phyloP scores from a whole-genome alignment of 1,140 invertebrate genomes.

The Melitaea cinxia region DNA sequence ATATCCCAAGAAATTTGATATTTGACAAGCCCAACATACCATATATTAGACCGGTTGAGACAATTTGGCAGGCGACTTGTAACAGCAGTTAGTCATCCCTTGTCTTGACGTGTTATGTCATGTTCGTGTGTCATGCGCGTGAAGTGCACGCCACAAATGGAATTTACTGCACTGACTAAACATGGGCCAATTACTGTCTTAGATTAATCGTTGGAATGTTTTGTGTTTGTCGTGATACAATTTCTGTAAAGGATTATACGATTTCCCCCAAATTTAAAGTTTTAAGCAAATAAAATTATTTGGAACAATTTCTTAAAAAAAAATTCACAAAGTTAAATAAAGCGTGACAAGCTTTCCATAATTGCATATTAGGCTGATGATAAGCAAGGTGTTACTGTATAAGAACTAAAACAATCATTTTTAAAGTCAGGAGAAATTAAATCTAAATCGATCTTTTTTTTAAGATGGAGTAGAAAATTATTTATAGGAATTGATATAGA shows the following conservation, averaged over 20 bases:
- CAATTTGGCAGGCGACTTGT: conserved; percentile 16
- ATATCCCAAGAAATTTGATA: neutral
- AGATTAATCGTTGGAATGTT: neutral
- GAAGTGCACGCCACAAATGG: conserved; percentile 10
- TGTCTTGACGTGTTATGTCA: conserved; percentile 12
- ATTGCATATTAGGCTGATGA: no score
- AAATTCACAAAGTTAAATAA: no score
- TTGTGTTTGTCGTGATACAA: neutral
- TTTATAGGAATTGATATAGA: no score
- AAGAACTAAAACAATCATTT: no score
- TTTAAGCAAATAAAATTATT: no score
- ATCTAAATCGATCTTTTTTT: no score
- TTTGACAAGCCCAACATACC: neutral
- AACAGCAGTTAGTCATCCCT: conserved; percentile 19
- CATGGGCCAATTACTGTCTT: neutral
- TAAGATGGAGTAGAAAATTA: no score
- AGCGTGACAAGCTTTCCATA: no score
- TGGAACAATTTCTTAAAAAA: no score
- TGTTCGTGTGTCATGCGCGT: conserved; percentile 10
- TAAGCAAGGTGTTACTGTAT: no score
- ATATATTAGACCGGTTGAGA: conserved; percentile 17
- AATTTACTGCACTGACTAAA: conserved; percentile 8
- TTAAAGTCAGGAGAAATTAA: no score
- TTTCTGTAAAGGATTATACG: neutral
- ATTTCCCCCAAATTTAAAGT: no score